Percentiles rank a stretch among this genome's conserved stretches.
phyloP scores from a whole-genome alignment of 2,797 vertebrate species.

The Synaphobranchus kaupii region DNA sequence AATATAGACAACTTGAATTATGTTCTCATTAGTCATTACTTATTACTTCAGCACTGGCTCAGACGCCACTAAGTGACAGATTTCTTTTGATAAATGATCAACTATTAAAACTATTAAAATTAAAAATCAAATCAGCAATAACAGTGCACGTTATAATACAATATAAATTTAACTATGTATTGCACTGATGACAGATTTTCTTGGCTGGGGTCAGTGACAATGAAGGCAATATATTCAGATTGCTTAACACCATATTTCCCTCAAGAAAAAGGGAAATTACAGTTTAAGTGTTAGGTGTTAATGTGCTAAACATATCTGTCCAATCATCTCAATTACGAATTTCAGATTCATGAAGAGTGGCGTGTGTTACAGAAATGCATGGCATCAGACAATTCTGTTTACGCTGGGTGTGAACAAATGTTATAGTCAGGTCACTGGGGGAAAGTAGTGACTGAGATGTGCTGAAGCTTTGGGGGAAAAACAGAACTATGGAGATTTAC shows the following conservation, averaged over 20 bases:
- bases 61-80: not conserved
- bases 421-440: not conserved
- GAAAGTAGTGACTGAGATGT: not conserved
- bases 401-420: not conserved
- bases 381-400: conserved; percentile 9
- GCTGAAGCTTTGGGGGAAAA: not conserved
- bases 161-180: not conserved
- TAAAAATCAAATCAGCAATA: not conserved
- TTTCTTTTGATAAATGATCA: not conserved
- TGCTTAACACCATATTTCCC: not conserved
- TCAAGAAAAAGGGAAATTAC: not conserved
- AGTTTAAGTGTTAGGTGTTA: no score
- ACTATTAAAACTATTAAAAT: conserved; percentile 8
- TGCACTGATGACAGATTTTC: conserved; percentile 3
- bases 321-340: not conserved
- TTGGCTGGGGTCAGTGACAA: not conserved
- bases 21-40: not conserved
- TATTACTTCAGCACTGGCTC: not conserved
- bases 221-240: conserved; percentile 3
- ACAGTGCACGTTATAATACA: not conserved
- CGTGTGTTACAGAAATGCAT: conserved; percentile 10
- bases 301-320: not conserved
- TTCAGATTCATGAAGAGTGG: not conserved
- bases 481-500: not conserved
- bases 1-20: not conserved